A percentile compares a stretch with the other conserved stretches of the same genome.
Evolutionary conservation across 1,140 invertebrate species (phyloP).

Genomic region (Cecropterus lyciades): DNA sequence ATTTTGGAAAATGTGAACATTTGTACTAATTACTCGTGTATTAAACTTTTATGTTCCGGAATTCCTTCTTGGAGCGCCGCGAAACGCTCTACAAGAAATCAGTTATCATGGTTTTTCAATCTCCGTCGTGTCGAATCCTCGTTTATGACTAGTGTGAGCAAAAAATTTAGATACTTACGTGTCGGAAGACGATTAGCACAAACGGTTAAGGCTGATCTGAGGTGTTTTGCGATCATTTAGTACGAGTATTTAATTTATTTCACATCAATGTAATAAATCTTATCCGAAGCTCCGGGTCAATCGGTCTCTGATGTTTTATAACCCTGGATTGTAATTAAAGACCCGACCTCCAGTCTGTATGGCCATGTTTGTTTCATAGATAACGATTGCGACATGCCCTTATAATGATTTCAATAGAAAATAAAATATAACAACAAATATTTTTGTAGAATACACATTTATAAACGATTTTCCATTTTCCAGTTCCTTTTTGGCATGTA

Average conservation of each 20-base stretch:
- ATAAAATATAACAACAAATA: too few relatives aligned
- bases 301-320: slow-evolving; percentile 31
- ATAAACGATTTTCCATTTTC: too few relatives aligned
- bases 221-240: not conserved
- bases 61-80: slow-evolving; percentile 9
- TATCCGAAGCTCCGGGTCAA: slow-evolving; percentile 61
- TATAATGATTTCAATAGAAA: too few relatives aligned
- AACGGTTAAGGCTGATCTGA: slow-evolving; percentile 27
- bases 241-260: not conserved
- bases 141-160: slow-evolving; percentile 51
- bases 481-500: too few relatives aligned
- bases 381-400: slow-evolving; percentile 16
- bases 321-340: not conserved
- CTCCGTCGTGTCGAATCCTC: slow-evolving; percentile 35
- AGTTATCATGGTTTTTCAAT: slow-evolving; percentile 53
- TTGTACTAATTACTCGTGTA: not conserved
- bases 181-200: slow-evolving; percentile 61
- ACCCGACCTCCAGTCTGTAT: not conserved
- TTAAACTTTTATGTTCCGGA: slow-evolving; percentile 19
- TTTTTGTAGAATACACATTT: too few relatives aligned
- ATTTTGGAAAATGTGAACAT: not conserved
- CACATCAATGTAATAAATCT: slow-evolving; percentile 14
- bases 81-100: slow-evolving; percentile 52
- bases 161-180: slow-evolving; percentile 53
- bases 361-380: not conserved